These are phyloP conservation scores for Centropus bengalensis DNA, from an alignment of 2,113 vertebrate species.

Conservation along the genomic window DNA sequence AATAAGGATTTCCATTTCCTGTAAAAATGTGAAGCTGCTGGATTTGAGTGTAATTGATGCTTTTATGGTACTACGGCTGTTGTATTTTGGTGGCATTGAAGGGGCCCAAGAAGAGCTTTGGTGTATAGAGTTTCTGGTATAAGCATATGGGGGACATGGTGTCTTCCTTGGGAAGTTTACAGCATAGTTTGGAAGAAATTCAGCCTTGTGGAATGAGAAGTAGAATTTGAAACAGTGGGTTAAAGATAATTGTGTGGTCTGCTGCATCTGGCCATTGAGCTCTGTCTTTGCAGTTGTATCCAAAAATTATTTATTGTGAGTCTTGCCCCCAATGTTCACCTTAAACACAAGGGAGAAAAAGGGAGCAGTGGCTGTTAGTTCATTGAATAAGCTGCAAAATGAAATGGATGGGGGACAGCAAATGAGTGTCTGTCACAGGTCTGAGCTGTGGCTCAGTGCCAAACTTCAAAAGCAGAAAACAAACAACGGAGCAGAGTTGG, in stretches of 20 bases:
- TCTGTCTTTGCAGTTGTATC: not conserved
- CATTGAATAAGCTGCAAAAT: not conserved
- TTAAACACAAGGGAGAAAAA: not conserved
- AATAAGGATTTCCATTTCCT: not conserved
- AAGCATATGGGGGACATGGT: not conserved
- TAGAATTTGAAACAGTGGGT: not conserved
- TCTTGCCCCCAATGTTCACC: not conserved
- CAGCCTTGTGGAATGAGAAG: not conserved
- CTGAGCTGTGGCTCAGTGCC: not conserved
- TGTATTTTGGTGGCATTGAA: not conserved
- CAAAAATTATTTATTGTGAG: not conserved
- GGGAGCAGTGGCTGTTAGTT: not conserved
- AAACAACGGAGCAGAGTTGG: not conserved
- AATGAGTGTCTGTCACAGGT: fast-evolving
- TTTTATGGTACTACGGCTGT: not conserved
- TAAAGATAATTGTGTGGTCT: not conserved
- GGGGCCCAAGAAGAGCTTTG: not conserved
- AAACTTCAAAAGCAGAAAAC: not conserved
- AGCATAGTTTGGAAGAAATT: not conserved
- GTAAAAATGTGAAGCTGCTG: not conserved
- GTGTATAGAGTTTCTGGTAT: not conserved
- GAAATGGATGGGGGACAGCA: not conserved
- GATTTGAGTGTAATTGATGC: not conserved
- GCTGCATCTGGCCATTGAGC: not conserved
- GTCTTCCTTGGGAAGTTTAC: not conserved